Evolutionary conservation across 2,113 vertebrate species (phyloP).

Genomic region (Xyrauchen texanus): DNA sequence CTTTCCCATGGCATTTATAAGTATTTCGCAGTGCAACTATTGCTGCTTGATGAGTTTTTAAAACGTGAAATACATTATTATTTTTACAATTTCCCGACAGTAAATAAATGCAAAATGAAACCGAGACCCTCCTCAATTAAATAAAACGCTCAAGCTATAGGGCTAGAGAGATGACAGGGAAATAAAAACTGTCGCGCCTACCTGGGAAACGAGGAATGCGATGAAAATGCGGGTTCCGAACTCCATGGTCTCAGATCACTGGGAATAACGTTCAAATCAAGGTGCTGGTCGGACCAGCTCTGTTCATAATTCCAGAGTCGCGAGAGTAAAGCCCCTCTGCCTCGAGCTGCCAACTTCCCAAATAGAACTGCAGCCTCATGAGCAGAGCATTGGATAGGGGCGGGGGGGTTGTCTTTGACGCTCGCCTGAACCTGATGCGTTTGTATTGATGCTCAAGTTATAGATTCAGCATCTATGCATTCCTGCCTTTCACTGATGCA

Average conservation of each 20-base stretch:
- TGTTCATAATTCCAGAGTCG: constrained; percentile 98
- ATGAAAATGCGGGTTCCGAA: constrained; percentile 82
- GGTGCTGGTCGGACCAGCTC: constrained; percentile 87
- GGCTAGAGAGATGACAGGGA: too few relatives aligned
- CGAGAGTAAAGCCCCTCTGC: constrained; percentile 81
- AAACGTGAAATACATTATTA: background rate
- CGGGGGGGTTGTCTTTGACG: constrained; percentile 72
- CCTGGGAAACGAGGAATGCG: constrained; percentile 90
- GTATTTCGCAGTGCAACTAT: background rate
- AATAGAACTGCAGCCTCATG: constrained; percentile 95
- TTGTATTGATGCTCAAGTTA: background rate
- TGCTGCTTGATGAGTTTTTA: background rate
- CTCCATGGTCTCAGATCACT: constrained; percentile 83
- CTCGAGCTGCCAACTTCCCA: constrained; percentile 92
- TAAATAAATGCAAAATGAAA: constrained; percentile 1
- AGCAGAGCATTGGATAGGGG: constrained; percentile 88
- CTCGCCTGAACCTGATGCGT: background rate
- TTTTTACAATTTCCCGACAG: background rate
- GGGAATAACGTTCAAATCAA: constrained; percentile 77
- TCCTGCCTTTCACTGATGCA: background rate
- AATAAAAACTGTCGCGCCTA: constrained; percentile 71
- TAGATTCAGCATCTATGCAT: background rate
- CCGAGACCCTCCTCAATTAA: background rate
- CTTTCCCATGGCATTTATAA: background rate
- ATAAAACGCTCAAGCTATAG: background rate